Evolutionary conservation across 1,140 invertebrate species (phyloP).

Genomic region (Cryptotermes secundus): DNA sequence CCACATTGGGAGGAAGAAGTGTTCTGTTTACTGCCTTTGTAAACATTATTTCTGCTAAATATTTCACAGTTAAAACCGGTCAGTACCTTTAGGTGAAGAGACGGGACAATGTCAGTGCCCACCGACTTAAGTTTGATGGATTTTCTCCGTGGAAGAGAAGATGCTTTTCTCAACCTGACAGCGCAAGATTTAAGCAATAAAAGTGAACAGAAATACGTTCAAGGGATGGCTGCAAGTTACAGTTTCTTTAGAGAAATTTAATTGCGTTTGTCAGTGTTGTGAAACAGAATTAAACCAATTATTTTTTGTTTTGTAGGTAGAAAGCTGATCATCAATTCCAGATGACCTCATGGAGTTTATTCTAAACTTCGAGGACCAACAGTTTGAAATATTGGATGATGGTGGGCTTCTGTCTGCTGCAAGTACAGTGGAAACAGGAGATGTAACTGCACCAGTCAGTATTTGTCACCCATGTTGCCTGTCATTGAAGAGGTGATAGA

Average conservation of each 20-base stretch:
- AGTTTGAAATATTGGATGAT: constrained; percentile 26
- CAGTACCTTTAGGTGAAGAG: background rate
- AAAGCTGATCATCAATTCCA: constrained; percentile 17
- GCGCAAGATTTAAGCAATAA: background rate
- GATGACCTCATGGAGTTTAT: constrained; percentile 31
- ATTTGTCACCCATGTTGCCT: constrained; percentile 18
- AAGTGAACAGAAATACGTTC: constrained; percentile 1
- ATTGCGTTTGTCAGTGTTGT: background rate
- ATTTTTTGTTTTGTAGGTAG: constrained; percentile 25
- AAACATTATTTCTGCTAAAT: background rate
- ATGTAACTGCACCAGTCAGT: constrained; percentile 8
- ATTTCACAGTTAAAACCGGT: background rate
- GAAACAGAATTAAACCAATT: background rate
- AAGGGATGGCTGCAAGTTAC: background rate
- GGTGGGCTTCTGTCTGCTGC: background rate
- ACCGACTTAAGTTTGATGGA: constrained; percentile 32
- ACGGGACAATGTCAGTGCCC: constrained; percentile 28
- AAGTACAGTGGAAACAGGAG: background rate
- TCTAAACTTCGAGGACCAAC: constrained; percentile 26
- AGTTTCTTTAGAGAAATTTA: background rate
- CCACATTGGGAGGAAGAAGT: constrained; percentile 4
- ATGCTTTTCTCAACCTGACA: constrained; percentile 7
- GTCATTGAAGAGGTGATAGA: constrained; percentile 29
- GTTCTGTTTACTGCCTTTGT: background rate
- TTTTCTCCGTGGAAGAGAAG: constrained; percentile 29